Evolutionary conservation across 2,113 vertebrate species (phyloP), one percentile per base, ranked within the genome.

Genomic region (Trichechus manatus): DNA sequence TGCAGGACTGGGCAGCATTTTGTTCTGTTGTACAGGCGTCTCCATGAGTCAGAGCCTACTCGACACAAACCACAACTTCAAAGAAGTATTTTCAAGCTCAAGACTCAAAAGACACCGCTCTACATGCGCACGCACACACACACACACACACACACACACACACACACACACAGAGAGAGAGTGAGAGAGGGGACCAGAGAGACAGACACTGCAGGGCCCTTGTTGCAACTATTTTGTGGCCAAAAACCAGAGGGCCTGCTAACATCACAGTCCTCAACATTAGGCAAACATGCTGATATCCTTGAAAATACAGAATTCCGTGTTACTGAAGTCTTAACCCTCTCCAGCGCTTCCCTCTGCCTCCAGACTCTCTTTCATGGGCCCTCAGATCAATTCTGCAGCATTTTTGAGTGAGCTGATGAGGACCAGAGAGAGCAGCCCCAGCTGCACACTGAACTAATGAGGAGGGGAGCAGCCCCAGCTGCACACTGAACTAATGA

Each of bases 391-490:
- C 68, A 25, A 97, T 98, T 98, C 97, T 98, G 97, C 93, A 97
- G 97, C 95, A n/a, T 84, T 96, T 98, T 95, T 98, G 83, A 98
- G 97, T 88, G 96, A 97, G 97, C 81, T 98, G 96, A 98, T 97
- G 94, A 90, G 89, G 75, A 97, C 98, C 96, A 93, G 95, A 92
- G 97, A 95, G 98, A 95, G 96, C 96, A 93, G 96, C 97, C 95
- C 97, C 6, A 25, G 95, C 96, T 97, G 96, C 94, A 59, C 90
- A n/a, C 9, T 79, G 33, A 70, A 96, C 91, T 95, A 97, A 98
- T 97, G 97, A 98, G 97, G n/a, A n/a, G n/a, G 97, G 95, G 98
- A 95, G 96, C 96, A 93, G 96, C 97, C 95, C 97, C 6, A 25
- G 95, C 96, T 97, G 96, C 94, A 59, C 90, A n/a, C 9, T 79